phyloP scores from a whole-genome alignment of 2,888 invertebrate species.

The Tenodera sinensis region DNA sequence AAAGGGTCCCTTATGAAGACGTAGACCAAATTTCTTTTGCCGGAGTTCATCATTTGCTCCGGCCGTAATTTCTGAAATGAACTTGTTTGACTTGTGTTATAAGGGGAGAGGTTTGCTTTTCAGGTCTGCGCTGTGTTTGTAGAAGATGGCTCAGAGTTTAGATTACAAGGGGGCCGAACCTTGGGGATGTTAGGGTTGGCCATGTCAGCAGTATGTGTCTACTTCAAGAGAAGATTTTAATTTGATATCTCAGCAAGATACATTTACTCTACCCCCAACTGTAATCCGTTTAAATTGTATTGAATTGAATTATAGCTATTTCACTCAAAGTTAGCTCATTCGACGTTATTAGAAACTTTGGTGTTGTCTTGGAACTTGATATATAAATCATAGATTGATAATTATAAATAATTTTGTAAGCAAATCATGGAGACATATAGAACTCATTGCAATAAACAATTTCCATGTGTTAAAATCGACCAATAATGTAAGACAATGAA shows the following conservation, averaged over 20 bases:
- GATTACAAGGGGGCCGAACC: background rate
- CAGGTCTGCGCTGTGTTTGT: background rate
- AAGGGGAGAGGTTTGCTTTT: background rate
- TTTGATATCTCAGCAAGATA: background rate
- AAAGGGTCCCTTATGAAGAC: background rate
- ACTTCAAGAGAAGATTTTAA: background rate
- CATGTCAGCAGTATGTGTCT: background rate
- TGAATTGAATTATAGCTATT: too few species aligned
- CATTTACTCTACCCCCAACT: too few species aligned
- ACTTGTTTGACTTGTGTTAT: background rate
- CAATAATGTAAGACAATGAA: too few species aligned
- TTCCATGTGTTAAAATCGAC: too few species aligned
- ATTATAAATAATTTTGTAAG: too few species aligned
- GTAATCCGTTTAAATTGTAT: too few species aligned
- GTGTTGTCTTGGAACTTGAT: too few species aligned
- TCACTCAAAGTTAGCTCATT: too few species aligned
- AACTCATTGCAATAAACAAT: too few species aligned
- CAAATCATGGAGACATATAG: too few species aligned
- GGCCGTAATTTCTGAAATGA: background rate
- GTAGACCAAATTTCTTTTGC: background rate
- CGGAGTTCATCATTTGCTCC: background rate
- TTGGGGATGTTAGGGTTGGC: background rate
- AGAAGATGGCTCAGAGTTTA: background rate
- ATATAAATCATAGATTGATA: too few species aligned
- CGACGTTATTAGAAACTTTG: too few species aligned